Evolutionary conservation across 1,140 invertebrate genomes (phyloP).

Genomic region (Megalopta genalis): DNA sequence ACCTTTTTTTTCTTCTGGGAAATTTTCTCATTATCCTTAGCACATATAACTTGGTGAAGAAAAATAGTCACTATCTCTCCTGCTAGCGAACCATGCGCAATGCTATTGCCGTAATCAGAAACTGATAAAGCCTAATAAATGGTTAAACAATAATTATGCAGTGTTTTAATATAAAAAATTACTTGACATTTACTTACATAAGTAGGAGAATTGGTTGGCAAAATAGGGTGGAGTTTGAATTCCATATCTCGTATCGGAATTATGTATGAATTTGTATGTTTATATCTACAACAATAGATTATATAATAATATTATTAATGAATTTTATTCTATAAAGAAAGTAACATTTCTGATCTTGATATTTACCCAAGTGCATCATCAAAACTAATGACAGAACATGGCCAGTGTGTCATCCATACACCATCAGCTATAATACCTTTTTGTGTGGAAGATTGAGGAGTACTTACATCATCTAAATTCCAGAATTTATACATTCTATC

Average conservation of each 20-base stretch:
- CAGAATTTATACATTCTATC: conserved; percentile 80
- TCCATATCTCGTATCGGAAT: conserved; percentile 73
- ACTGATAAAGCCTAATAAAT: conserved; percentile 61
- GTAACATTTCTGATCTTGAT: conserved; percentile 2
- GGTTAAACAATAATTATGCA: conserved; percentile 13
- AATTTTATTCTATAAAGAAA: conserved; percentile 13
- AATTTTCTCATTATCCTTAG: conserved; percentile 70
- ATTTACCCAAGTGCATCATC: conserved; percentile 76
- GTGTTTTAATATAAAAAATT: not conserved
- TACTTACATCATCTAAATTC: conserved; percentile 76
- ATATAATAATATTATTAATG: not conserved
- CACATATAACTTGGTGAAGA: conserved; percentile 74
- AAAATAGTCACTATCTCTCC: conserved; percentile 78
- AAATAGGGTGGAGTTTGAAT: conserved; percentile 71
- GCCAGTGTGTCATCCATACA: conserved; percentile 77
- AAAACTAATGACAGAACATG: conserved; percentile 69
- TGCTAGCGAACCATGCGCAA: conserved; percentile 76
- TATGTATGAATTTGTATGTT: conserved; percentile 72
- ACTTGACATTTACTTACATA: conserved; percentile 63
- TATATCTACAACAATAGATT: conserved; percentile 63
- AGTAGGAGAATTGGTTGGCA: conserved; percentile 73
- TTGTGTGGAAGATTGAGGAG: conserved; percentile 65
- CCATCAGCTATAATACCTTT: conserved; percentile 74
- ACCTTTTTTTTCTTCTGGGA: conserved; percentile 69
- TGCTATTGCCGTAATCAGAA: conserved; percentile 76